Percentiles rank a stretch among this genome's conserved stretches.
These are phyloP conservation scores for Tipula confusa DNA, from an alignment of 2,888 invertebrate genomes.

Conservation along the genomic window DNA sequence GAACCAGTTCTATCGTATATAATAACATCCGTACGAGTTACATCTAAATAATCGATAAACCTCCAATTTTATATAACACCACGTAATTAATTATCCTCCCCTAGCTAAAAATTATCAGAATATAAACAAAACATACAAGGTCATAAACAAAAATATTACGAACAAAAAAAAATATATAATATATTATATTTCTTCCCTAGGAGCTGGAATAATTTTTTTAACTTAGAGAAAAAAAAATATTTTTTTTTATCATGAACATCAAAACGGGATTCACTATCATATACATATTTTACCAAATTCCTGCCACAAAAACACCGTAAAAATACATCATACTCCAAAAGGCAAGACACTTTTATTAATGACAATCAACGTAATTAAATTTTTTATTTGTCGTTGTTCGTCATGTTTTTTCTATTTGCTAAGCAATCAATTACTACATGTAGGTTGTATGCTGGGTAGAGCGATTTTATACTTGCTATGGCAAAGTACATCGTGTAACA, in stretches of 20 bases:
- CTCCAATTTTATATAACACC: neutral
- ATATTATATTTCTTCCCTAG: neutral
- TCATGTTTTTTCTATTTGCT: neutral
- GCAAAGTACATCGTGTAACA: neutral
- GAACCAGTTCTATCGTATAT: too few species aligned
- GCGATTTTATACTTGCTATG: neutral
- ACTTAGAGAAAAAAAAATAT: neutral
- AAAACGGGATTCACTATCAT: neutral
- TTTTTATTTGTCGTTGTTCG: too few species aligned
- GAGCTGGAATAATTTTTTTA: neutral
- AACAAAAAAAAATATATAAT: neutral
- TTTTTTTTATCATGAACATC: neutral
- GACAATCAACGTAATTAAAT: conserved; percentile 20
- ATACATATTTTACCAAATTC: neutral
- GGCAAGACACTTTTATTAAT: conserved; percentile 3
- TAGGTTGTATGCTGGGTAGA: neutral
- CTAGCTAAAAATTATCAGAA: neutral
- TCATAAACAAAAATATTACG: neutral
- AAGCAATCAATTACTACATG: neutral
- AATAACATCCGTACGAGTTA: too few species aligned
- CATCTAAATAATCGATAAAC: neutral
- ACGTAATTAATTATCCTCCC: neutral
- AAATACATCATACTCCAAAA: neutral
- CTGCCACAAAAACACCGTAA: neutral
- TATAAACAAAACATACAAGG: neutral